Evolutionary conservation across 2,113 vertebrate species (phyloP).

Genomic region (Callithrix jacchus): DNA sequence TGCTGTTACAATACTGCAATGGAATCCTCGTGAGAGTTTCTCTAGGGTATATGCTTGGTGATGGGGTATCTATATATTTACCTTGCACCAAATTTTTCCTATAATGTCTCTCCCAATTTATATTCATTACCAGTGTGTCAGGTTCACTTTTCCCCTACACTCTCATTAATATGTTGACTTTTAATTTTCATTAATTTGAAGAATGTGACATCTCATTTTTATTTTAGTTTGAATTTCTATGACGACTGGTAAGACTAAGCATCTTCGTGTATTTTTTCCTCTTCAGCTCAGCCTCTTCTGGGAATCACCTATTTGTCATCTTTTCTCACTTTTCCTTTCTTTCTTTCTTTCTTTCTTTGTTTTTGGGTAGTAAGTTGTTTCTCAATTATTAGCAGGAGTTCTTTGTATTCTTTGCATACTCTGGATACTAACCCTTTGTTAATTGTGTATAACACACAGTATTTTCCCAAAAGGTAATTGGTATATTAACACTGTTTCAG

Average conservation of each 20-base stretch:
- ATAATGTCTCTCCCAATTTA: neutral
- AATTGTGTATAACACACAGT: neutral
- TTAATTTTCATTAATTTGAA: neutral
- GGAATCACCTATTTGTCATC: neutral
- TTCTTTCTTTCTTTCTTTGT: neutral
- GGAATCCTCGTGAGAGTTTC: neutral
- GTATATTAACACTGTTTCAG: neutral
- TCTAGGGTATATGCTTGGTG: neutral
- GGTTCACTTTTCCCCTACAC: neutral
- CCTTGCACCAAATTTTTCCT: neutral
- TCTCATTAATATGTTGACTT: neutral
- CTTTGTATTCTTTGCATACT: neutral
- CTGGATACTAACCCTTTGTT: neutral
- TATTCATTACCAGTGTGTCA: neutral
- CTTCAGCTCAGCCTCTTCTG: neutral
- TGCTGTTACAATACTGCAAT: neutral
- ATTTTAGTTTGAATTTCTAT: slow-evolving; percentile 18
- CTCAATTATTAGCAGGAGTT: neutral
- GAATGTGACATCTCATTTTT: neutral
- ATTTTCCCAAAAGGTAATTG: slow-evolving; percentile 35
- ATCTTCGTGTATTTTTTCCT: neutral
- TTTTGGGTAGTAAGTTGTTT: neutral
- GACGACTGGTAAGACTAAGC: neutral
- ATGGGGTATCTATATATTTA: neutral
- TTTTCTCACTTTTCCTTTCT: neutral